Conservation (phyloP, 2,113 vertebrate species). For the Fregata magnificens region DNA sequence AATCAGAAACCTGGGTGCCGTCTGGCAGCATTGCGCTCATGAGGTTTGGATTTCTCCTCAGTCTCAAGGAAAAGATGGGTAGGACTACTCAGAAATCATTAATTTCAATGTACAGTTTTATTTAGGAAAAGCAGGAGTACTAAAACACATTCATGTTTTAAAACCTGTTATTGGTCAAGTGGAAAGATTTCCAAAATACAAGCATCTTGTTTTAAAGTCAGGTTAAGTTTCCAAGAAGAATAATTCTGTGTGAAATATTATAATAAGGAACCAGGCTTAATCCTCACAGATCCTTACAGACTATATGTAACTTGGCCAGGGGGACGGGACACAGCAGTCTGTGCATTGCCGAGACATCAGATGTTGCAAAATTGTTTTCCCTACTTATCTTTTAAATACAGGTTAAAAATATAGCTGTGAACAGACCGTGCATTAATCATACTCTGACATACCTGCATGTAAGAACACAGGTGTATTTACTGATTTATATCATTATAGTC, state of each 20-base stretch:
- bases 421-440: not conserved
- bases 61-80: not conserved
- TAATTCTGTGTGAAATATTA: not conserved
- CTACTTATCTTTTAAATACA: not conserved
- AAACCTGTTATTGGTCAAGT: not conserved
- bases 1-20: not conserved
- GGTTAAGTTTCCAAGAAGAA: not conserved
- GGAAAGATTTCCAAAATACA: not conserved
- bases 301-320: rapidly evolving
- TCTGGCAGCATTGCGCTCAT: not conserved
- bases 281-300: not conserved
- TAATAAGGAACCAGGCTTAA: not conserved
- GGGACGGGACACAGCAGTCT: not conserved
- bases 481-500: not conserved
- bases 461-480: not conserved
- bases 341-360: not conserved
- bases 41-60: not conserved
- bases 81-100: not conserved
- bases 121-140: not conserved
- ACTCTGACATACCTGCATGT: not conserved
- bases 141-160: not conserved
- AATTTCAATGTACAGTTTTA: not conserved
- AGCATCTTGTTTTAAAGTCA: not conserved
- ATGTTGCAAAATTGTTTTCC: not conserved
- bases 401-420: not conserved